Evolutionary conservation across 2,888 invertebrate genomes (phyloP).

Genomic region (Ennomos erosarius): DNA sequence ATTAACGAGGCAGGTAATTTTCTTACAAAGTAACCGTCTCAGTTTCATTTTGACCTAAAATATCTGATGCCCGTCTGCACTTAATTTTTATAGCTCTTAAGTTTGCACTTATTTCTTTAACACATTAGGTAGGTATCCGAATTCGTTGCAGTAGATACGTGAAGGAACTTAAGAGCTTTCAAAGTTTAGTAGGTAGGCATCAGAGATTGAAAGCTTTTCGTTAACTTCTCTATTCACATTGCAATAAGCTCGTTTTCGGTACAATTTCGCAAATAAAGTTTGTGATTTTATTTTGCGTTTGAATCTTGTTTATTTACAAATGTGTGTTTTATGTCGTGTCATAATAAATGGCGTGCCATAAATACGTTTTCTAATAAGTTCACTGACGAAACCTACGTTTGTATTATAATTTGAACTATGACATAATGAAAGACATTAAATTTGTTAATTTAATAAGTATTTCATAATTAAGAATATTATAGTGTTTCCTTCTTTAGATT

Average conservation of each 20-base stretch:
- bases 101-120: too few species aligned
- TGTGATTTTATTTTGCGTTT: constrained; percentile 37
- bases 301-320: constrained; percentile 41
- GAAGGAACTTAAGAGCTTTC: too few species aligned
- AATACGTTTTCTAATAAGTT: constrained; percentile 30
- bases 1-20: too few species aligned
- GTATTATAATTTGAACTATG: constrained; percentile 59
- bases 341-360: constrained; percentile 26
- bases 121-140: too few species aligned
- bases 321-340: constrained; percentile 57
- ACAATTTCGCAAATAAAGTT: constrained; percentile 25
- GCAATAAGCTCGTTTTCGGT: constrained; percentile 17
- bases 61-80: too few species aligned
- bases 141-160: too few species aligned
- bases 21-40: too few species aligned
- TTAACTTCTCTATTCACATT: constrained; percentile 20
- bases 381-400: constrained; percentile 43
- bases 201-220: too few species aligned
- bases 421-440: constrained; percentile 82
- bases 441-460: constrained; percentile 82
- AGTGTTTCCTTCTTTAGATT: constrained; percentile 84
- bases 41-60: too few species aligned
- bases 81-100: too few species aligned
- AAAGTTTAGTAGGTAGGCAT: too few species aligned
- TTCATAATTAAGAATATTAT: constrained; percentile 82